A percentile compares a stretch with the other conserved stretches of the same genome.
Conservation (phyloP, 2,113 vertebrate genomes). For the Fregetta grallaria region DNA sequence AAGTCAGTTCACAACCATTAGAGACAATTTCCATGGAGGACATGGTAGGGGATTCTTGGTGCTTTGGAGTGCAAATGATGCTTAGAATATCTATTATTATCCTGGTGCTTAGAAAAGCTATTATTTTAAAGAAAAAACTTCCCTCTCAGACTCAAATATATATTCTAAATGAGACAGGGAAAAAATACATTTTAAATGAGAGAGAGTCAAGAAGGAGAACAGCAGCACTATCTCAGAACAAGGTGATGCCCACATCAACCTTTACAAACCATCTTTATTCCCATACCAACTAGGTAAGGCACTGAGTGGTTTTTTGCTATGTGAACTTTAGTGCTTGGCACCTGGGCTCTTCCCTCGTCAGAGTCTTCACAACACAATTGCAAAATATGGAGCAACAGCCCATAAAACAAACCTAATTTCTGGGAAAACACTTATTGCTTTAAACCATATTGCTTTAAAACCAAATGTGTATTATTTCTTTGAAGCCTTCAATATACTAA, state of each 20-base stretch:
- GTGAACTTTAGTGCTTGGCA: not conserved
- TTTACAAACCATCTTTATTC: not conserved
- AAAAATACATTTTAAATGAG: not conserved
- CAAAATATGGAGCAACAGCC: not conserved
- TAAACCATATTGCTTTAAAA: not conserved
- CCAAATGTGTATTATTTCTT: not conserved
- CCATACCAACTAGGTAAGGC: not conserved
- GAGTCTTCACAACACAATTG: not conserved
- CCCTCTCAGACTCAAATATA: not conserved
- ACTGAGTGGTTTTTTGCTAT: not conserved
- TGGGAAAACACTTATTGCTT: not conserved
- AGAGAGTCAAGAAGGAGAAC: not conserved
- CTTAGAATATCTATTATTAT: not conserved
- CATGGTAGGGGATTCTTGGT: not conserved
- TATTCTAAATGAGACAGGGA: not conserved
- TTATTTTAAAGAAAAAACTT: not conserved
- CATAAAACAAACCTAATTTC: not conserved
- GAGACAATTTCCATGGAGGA: not conserved
- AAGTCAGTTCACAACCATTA: not conserved
- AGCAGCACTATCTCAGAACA: not conserved
- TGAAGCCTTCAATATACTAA: not conserved
- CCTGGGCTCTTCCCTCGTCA: not conserved
- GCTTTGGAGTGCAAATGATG: not conserved
- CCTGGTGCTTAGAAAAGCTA: not conserved
- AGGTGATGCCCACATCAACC: not conserved